phyloP scores from a whole-genome alignment of 2,888 invertebrate species.

The Eupithecia subfuscata region DNA sequence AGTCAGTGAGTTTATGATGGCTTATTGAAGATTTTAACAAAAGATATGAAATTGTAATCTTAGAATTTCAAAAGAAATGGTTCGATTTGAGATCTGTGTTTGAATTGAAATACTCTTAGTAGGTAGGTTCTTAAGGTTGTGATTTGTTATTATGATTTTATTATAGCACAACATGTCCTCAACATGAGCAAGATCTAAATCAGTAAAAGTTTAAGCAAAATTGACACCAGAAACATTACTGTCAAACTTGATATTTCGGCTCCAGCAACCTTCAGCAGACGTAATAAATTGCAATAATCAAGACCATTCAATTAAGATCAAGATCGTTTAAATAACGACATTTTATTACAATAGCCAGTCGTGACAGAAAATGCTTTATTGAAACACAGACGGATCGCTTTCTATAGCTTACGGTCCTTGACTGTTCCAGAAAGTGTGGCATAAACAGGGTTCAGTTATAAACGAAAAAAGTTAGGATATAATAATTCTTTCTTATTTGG shows the following conservation, averaged over 20 bases:
- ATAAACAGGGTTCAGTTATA: conserved; percentile 68
- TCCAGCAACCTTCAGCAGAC: conserved; percentile 1
- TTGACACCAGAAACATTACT: background rate
- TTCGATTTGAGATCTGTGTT: background rate
- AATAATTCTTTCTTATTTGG: conserved; percentile 52
- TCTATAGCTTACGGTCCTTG: conserved; percentile 72
- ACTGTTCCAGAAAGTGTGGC: conserved; percentile 68
- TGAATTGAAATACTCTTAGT: background rate
- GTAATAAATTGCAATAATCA: conserved; percentile 34
- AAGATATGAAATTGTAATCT: conserved; percentile 12
- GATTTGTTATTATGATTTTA: background rate
- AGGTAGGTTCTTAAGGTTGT: background rate
- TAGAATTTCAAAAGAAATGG: conserved; percentile 15
- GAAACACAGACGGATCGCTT: conserved; percentile 66
- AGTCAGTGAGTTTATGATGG: conserved; percentile 63
- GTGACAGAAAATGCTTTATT: conserved; percentile 72
- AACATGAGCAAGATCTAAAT: background rate
- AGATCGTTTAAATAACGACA: conserved; percentile 64
- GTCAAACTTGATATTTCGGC: background rate
- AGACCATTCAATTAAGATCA: conserved; percentile 65
- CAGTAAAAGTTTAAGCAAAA: background rate
- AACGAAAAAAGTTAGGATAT: conserved; percentile 54
- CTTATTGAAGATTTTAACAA: conserved; percentile 17
- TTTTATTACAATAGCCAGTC: conserved; percentile 65
- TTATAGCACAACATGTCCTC: background rate